Evolutionary conservation across 35 echinoderm and acorn worm genomes (phyloP), one percentile per base, ranked within the genome.

Genomic region (Stichopus chloronotus): DNA sequence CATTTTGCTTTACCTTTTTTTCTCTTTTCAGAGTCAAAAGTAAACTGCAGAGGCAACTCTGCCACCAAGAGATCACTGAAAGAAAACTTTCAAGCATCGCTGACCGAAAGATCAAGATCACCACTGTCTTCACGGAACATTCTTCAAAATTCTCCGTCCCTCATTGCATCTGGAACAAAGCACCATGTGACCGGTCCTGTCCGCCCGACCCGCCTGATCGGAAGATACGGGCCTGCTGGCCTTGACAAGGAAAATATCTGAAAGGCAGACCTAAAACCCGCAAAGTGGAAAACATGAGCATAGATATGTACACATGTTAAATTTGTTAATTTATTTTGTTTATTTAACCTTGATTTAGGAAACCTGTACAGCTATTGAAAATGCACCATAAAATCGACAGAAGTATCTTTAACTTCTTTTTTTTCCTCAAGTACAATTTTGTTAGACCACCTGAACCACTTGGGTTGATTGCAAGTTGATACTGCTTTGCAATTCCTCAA

Each of bases 161-260:
- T 54, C 17, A 19, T 17, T 2, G 56, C 55, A 19, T 19, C 19
- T 17, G 82, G 56, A 21, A 25, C 55, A 19, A 85, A 85, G 52
- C 80, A 83, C 6, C 57, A 85, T 3, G n/a, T 9, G 5, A 5
- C 19, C n/a, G 82, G 82, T 14, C 54, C 57, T 5, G 58, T n/a
- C 6, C 55, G 55, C 17, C 82, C 82, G 16, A 85, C 82, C 22
- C 55, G 82, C 5, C 58, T 85, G 58, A 58, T 85, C 16, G 55
- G 56, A 7, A 85, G 82, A 22, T 85, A 85, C 22, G 82, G 82
- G 17, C 82, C 55, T 2, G 82, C 82, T 21, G 22, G 82, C 14
- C 30, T 85, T 5, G 82, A 85, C 55, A 85, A 85, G 57, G 82
- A 85, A 85, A 85, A 85, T 58, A n/a, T 85, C 16, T 85, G 58